Conservation (phyloP, 2,888 invertebrate genomes). For the Ennomos fuscantarius region DNA sequence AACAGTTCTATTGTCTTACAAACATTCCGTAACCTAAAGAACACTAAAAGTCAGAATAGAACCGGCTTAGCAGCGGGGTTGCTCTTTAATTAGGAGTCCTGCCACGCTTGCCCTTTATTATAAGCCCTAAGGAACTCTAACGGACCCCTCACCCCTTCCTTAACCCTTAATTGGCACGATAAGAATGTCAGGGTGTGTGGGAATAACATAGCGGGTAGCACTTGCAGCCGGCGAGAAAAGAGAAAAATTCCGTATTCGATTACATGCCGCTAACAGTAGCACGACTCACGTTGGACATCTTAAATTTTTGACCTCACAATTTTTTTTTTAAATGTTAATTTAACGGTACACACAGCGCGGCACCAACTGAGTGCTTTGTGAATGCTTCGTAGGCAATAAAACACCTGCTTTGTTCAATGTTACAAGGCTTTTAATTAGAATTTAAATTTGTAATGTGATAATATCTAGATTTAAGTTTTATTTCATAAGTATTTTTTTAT, state of each 20-base stretch:
- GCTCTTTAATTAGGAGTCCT: conserved; percentile 81
- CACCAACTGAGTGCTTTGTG: no score
- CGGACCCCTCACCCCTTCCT: conserved; percentile 75
- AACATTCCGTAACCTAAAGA: conserved; percentile 4
- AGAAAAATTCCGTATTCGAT: conserved; percentile 8
- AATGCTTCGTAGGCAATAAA: no score
- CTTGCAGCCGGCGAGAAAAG: conserved; percentile 54
- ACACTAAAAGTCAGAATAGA: conserved; percentile 41
- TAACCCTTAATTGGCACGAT: conserved; percentile 77
- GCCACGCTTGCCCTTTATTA: conserved; percentile 76
- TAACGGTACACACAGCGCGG: no score
- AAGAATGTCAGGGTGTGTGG: conserved; percentile 79
- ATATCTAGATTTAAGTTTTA: no score
- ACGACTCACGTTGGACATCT: no score
- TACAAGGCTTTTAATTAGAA: no score
- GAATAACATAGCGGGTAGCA: conserved; percentile 61
- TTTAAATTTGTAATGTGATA: no score
- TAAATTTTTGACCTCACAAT: no score
- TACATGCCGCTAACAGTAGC: no score
- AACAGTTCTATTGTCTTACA: background rate
- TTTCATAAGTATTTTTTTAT: no score
- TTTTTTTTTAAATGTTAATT: no score
- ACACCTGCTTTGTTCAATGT: no score
- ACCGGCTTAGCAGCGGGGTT: conserved; percentile 63
- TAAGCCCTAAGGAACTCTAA: conserved; percentile 62